Base-by-base conservation (phyloP, 2,797 vertebrate genomes). In the Myoxocephalus aenaeus region DNA sequence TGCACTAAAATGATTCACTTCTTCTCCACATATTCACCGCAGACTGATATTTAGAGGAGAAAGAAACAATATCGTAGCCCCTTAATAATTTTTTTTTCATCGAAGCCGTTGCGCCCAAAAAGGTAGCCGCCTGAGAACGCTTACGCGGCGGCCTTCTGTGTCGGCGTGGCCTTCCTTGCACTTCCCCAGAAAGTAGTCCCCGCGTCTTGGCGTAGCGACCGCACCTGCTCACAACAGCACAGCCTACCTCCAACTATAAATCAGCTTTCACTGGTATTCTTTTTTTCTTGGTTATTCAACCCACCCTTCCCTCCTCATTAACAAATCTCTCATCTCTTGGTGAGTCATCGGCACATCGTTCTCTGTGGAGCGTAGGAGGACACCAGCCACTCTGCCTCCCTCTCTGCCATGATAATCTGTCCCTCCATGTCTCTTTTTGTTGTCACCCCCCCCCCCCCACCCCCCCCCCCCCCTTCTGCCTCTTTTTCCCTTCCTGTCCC, bases 291-390 rank as follows among this genome's bases (percentile, higher is more conserved):
- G 65, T 81, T 75, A 59, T 79, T 65, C 67, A 66, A 14, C 15
- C 61, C 42, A 11, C 64, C 62, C 56, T 9, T 67, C 61, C 57
- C 22, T 65, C 73, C 73, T 84, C 80, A 69, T 86, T 74, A 84
- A 18, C 56, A 51, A 54, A 12, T 62, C 53, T 74, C 58, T 79
- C 86, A 34, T 78, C 15, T 68, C 78, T 70, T 1, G 44, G 71
- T 88, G 89, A 88, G 75, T 87, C 86, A 87, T 80, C 78, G 4
- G 67, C 46, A 15, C 66, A 20, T n/a, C 10, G 15, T 66, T 69
- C 65, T 69, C 59, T 50, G 69, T 2, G 62, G 29, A 61, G 86
- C 70, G 85, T 87, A 65, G 86, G 86, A 82, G 83, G 86, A 77
- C 72, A 70, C 68, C 82, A 75, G 63, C 77, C 70, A 34, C n/a